Evolutionary conservation across 2,797 vertebrate genomes (phyloP).

Genomic region (Eleutherodactylus coqui): DNA sequence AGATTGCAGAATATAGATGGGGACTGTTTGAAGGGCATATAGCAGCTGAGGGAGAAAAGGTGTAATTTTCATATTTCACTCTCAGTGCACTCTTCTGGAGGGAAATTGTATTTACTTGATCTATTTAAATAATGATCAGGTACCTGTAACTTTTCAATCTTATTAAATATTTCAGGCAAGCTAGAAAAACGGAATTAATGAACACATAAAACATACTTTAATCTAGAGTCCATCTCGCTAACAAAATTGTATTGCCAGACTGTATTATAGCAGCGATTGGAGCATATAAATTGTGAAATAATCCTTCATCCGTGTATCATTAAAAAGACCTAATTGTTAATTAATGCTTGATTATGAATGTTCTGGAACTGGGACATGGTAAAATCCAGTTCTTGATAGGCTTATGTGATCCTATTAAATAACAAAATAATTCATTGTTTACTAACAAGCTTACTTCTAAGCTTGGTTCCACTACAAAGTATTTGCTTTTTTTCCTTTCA

Average conservation of each 20-base stretch:
- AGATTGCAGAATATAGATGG: too few relatives aligned
- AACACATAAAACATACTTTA: not conserved
- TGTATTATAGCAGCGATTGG: not conserved
- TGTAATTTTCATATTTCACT: too few relatives aligned
- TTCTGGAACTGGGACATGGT: not conserved
- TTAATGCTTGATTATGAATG: not conserved
- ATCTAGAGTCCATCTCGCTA: not conserved
- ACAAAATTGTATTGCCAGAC: not conserved
- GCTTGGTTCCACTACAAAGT: not conserved
- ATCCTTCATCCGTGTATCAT: not conserved
- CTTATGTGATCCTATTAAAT: not conserved
- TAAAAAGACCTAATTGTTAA: not conserved
- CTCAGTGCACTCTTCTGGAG: too few relatives aligned
- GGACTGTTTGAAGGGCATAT: too few relatives aligned
- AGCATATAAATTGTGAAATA: not conserved
- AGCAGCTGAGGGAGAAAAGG: too few relatives aligned
- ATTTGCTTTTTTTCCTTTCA: not conserved
- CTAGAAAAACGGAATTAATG: not conserved
- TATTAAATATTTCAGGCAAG: not conserved
- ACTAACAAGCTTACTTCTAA: not conserved
- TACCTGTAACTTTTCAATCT: too few relatives aligned
- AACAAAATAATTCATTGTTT: slow-evolving; percentile 16
- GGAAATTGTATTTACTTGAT: not conserved
- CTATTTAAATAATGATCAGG: not conserved
- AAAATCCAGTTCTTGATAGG: not conserved